phyloP scores from a whole-genome alignment of 2,797 vertebrate genomes.

The Telmatherina bonti region DNA sequence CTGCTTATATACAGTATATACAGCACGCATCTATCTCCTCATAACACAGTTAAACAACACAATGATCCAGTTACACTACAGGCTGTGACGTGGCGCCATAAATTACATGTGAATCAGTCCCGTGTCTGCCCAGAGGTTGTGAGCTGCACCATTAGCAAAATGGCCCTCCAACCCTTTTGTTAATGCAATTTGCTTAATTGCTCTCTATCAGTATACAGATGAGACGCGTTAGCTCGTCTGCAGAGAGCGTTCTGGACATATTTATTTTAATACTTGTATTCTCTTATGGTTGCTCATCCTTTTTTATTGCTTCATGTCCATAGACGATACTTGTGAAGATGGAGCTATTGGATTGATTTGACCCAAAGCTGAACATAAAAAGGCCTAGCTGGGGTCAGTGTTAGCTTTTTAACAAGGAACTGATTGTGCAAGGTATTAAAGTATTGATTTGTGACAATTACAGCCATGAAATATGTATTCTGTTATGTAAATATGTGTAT shows the following conservation, averaged over 20 bases:
- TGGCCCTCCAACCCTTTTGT: conserved; percentile 79
- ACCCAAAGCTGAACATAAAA: too few species aligned
- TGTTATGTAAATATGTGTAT: too few species aligned
- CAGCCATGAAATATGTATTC: too few species aligned
- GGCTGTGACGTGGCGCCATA: conserved; percentile 61
- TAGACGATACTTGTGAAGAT: conserved; percentile 18
- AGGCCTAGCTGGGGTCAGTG: too few species aligned
- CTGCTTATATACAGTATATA: conserved; percentile 21
- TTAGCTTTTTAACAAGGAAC: too few species aligned
- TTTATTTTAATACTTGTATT: conserved; percentile 75
- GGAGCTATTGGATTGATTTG: background rate
- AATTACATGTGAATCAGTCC: conserved; percentile 71
- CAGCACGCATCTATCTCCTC: background rate
- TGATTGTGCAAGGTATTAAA: too few species aligned
- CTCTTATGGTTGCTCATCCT: conserved; percentile 49
- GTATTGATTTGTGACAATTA: too few species aligned
- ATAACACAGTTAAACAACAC: conserved; percentile 27
- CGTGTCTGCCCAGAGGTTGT: conserved; percentile 77
- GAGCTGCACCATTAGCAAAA: conserved; percentile 78
- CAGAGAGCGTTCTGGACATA: conserved; percentile 69
- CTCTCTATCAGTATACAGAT: conserved; percentile 77
- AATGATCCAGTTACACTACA: conserved; percentile 55
- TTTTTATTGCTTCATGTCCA: conserved; percentile 42
- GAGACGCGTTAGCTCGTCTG: conserved; percentile 71
- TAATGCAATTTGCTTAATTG: conserved; percentile 85